phyloP scores from a whole-genome alignment of 2,888 invertebrate species.

The Nemoura dubitans region DNA sequence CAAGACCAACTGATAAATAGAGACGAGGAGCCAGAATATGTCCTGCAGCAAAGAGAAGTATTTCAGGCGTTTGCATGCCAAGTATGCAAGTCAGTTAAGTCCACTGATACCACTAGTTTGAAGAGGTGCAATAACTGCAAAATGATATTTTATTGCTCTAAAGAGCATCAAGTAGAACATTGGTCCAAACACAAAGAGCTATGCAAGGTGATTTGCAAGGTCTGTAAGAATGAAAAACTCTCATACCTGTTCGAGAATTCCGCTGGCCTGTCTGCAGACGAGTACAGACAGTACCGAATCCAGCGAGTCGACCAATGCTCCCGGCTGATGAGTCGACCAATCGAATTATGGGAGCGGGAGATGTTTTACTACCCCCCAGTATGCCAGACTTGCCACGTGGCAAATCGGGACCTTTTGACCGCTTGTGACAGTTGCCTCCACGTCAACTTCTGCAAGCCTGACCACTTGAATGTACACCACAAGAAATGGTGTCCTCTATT shows the following conservation, averaged over 20 bases:
- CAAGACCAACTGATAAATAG: slow-evolving; percentile 1
- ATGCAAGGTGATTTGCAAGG: slow-evolving; percentile 69
- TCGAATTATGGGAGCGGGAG: slow-evolving; percentile 75
- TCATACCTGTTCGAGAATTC: slow-evolving; percentile 66
- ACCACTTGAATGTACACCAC: slow-evolving; percentile 66
- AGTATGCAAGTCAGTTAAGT: slow-evolving; percentile 62
- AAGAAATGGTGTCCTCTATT: slow-evolving; percentile 71
- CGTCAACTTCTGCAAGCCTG: slow-evolving; percentile 60
- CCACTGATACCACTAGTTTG: slow-evolving; percentile 59
- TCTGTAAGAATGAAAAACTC: slow-evolving; percentile 60
- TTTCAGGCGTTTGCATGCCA: slow-evolving; percentile 70
- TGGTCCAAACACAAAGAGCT: slow-evolving; percentile 67
- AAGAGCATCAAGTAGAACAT: slow-evolving; percentile 69
- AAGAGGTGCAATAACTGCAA: slow-evolving; percentile 64
- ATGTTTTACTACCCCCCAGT: slow-evolving; percentile 73
- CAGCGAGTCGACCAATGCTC: slow-evolving; percentile 70
- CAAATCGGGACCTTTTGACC: slow-evolving; percentile 61
- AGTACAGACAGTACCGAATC: slow-evolving; percentile 71
- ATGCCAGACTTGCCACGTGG: slow-evolving; percentile 69
- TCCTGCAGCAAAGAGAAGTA: slow-evolving; percentile 72
- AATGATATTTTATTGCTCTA: slow-evolving; percentile 71
- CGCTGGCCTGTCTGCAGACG: slow-evolving; percentile 57
- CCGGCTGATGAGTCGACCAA: slow-evolving; percentile 65
- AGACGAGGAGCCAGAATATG: slow-evolving; percentile 68
- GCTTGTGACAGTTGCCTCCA: slow-evolving; percentile 70